phyloP scores from a whole-genome alignment of 2,113 vertebrate genomes.

The Ptilonorhynchus violaceus region DNA sequence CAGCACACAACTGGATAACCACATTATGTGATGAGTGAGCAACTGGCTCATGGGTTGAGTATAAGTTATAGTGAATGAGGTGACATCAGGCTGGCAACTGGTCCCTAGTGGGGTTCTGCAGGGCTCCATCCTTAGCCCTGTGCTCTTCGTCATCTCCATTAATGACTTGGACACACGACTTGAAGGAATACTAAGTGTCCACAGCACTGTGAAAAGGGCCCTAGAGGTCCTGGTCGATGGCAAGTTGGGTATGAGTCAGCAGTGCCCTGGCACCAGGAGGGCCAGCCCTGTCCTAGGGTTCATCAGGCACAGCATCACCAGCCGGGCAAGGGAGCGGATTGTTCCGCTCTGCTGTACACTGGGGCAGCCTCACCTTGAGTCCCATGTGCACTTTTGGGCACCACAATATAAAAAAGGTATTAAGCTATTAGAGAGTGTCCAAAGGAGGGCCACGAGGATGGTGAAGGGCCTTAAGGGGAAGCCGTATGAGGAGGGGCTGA shows the following conservation, averaged over 20 bases:
- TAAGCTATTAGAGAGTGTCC: background rate
- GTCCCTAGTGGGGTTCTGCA: background rate
- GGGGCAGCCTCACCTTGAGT: background rate
- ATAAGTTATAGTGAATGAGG: no score
- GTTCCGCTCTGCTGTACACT: background rate
- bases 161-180: background rate
- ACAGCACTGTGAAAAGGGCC: background rate
- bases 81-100: background rate
- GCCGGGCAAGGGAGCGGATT: accelerated
- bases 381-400: background rate
- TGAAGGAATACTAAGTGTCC: background rate
- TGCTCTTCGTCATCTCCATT: background rate
- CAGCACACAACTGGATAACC: background rate
- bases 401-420: no score
- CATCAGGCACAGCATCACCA: background rate
- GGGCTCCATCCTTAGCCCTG: background rate
- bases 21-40: accelerated
- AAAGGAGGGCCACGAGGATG: background rate
- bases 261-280: background rate
- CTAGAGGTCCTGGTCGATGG: accelerated
- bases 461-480: background rate
- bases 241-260: background rate
- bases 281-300: accelerated
- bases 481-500: background rate
- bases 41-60: accelerated